Conservation (phyloP, 2,888 invertebrate species). For the Oasisia sp. region DNA sequence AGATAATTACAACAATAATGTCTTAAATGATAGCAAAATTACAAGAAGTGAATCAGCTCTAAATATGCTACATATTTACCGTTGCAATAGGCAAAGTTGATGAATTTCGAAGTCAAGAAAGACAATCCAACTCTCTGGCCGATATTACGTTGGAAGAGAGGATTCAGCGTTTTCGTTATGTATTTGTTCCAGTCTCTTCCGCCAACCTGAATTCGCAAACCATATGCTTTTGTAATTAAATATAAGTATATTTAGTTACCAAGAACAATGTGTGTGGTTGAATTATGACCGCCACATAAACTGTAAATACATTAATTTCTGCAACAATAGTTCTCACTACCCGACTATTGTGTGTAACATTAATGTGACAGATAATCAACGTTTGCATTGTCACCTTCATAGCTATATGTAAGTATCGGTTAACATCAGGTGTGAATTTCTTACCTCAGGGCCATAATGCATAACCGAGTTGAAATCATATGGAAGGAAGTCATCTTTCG, state of each 20-base stretch:
- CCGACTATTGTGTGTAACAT: too few relatives aligned
- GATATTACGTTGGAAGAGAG: conserved; percentile 17
- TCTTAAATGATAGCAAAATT: too few relatives aligned
- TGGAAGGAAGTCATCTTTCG: not conserved
- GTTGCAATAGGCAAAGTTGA: conserved; percentile 26
- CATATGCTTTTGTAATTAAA: not conserved
- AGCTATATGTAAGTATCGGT: not conserved
- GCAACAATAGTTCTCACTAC: too few relatives aligned
- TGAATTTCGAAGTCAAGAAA: conserved; percentile 14
- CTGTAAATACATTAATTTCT: too few relatives aligned
- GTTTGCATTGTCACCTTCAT: not conserved
- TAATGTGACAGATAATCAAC: too few relatives aligned
- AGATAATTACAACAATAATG: too few relatives aligned
- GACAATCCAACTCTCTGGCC: conserved; percentile 25
- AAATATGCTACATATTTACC: not conserved
- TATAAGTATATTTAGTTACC: not conserved
- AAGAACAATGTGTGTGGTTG: not conserved
- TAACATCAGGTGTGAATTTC: not conserved
- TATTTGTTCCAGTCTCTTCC: not conserved
- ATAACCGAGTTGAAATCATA: conserved; percentile 24
- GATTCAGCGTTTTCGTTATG: conserved; percentile 23
- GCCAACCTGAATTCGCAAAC: not conserved
- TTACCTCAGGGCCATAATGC: conserved; percentile 27
- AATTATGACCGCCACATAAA: not conserved
- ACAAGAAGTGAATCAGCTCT: too few relatives aligned